These are phyloP conservation scores for Danio aesculapii DNA, from an alignment of 2,797 vertebrate genomes.

Conservation along the genomic window DNA sequence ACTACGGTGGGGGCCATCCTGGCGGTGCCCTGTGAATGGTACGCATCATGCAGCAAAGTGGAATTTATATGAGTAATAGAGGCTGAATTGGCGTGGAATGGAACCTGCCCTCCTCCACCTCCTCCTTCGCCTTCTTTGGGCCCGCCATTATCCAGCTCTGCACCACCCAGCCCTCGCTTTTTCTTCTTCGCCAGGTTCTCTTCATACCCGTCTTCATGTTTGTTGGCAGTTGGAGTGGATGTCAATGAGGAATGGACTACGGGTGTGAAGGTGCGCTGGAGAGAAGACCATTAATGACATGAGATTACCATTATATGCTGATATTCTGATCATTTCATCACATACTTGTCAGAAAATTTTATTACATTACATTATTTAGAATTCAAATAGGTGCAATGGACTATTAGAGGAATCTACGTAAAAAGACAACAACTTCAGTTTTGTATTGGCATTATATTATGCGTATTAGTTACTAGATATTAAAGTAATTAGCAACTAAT, in stretches of 20 bases:
- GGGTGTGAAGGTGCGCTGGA: slow-evolving; percentile 80
- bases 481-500: no score
- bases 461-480: not conserved
- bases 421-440: not conserved
- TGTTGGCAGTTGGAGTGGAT: slow-evolving; percentile 53
- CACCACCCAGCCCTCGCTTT: slow-evolving; percentile 75
- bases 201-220: slow-evolving; percentile 53
- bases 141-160: slow-evolving; percentile 62
- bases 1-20: slow-evolving; percentile 81
- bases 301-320: not conserved
- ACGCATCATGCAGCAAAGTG: slow-evolving; percentile 30
- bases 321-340: not conserved
- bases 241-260: slow-evolving; percentile 75
- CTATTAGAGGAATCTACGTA: not conserved
- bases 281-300: slow-evolving; percentile 51
- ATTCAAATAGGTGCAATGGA: not conserved
- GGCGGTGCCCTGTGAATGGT: slow-evolving; percentile 59
- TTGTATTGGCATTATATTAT: not conserved
- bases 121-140: slow-evolving; percentile 60
- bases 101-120: slow-evolving; percentile 59
- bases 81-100: slow-evolving; percentile 59
- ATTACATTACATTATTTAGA: not conserved
- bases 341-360: not conserved
- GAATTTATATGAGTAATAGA: slow-evolving; percentile 53
- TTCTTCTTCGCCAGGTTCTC: slow-evolving; percentile 70